phyloP scores from a whole-genome alignment of 1,140 invertebrate genomes.

The Drosophila bifasciata region DNA sequence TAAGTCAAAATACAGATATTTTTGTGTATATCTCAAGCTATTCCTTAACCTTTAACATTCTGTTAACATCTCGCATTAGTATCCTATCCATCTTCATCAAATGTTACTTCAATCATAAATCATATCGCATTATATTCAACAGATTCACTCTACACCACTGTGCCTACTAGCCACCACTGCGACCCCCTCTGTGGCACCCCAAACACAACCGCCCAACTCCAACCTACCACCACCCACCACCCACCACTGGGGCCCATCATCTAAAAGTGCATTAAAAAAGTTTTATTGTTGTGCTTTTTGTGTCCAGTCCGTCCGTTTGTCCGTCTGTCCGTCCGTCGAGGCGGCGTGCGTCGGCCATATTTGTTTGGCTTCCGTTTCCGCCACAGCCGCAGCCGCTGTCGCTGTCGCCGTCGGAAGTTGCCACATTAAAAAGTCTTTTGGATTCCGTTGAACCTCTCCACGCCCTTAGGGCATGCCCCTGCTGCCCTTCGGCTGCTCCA shows the following conservation, averaged over 20 bases:
- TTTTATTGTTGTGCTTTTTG: slow-evolving; percentile 66
- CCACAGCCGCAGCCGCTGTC: slow-evolving; percentile 28
- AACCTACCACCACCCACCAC: too few species aligned
- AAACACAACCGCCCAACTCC: too few species aligned
- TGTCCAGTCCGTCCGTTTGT: slow-evolving; percentile 1
- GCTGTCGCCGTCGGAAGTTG: slow-evolving; percentile 61
- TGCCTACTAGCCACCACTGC: slow-evolving; percentile 11
- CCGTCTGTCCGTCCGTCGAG: not conserved
- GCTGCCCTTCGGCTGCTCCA: slow-evolving; percentile 19
- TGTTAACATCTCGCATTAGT: not conserved
- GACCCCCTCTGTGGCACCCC: not conserved
- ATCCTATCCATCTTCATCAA: slow-evolving; percentile 17
- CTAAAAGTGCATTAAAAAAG: slow-evolving; percentile 74
- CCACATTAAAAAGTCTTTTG: slow-evolving; percentile 63
- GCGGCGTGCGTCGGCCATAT: slow-evolving; percentile 63
- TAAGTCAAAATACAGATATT: too few species aligned
- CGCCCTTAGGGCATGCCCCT: too few species aligned
- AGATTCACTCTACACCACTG: slow-evolving; percentile 16
- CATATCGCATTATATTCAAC: slow-evolving; percentile 1
- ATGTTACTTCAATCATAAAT: slow-evolving; percentile 13
- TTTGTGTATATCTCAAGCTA: too few species aligned
- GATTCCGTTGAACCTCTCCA: slow-evolving; percentile 7
- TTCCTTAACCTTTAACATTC: too few species aligned
- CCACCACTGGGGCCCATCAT: slow-evolving; percentile 16
- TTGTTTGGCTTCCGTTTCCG: slow-evolving; percentile 79